Evolutionary conservation across 2,888 invertebrate species (phyloP), one percentile per base, ranked within the genome.

Genomic region (Andrena haemorrhoa): DNA sequence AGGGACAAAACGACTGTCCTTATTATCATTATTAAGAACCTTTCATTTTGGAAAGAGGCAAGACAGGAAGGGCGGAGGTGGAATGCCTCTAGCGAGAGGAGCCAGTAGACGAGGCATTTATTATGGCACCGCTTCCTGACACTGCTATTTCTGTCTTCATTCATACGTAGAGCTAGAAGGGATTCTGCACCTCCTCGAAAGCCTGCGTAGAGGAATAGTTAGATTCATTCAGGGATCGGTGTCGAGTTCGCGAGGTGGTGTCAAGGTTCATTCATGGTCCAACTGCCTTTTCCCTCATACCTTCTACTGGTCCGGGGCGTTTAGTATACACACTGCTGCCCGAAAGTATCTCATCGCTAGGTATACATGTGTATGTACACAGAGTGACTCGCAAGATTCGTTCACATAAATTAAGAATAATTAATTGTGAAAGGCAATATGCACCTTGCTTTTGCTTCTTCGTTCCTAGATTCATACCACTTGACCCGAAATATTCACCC

Each of bases 51-150:
- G 71, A 58, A 77, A 64, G 82, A 70, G 70, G 73, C 80, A 72
- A 72, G 82, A 83, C 70, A 20, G 56, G 64, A 72, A 74, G 56
- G 72, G 66, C 47, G 58, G 76, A 51, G 75, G 58, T 65, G 65
- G 69, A 73, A 63, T 35, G 73, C 66, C 79, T 83, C 75, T 70
- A 70, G 72, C 75, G 74, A 47, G 77, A 61, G 71, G 70, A 79
- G 82, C 65, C 83, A 56, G 79, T 79, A 82, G 88, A 90, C 87
- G 87, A 83, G 86, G 86, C 88, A 90, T 91, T 91, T 90, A 90
- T 90, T 89, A 90, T 89, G 79, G 79, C 85, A 89, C 89, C 90
- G 88, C 87, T 92, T 92, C 90, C 91, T 91, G 89, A 83, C 89
- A 73, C 84, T 33, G 86, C 88, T 92, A 91, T 91, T 91, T 89